These are phyloP conservation scores for Cheirogaleus major DNA, from an alignment of 2,797 vertebrate species.

Conservation along the genomic window DNA sequence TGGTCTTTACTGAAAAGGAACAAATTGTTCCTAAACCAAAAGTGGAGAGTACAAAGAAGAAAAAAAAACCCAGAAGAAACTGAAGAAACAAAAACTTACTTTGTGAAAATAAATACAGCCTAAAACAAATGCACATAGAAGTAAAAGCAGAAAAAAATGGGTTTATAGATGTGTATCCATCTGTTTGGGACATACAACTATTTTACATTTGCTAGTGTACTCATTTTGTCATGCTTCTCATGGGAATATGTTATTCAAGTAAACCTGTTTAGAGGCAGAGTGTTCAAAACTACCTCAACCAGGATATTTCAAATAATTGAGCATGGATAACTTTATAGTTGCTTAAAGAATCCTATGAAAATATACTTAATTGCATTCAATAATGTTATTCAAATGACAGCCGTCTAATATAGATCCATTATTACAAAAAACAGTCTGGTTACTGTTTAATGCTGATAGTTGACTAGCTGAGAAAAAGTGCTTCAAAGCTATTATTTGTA, in stretches of 20 bases:
- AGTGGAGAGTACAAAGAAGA: constrained; percentile 93
- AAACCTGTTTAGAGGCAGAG: constrained; percentile 41
- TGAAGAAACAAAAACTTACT: neutral
- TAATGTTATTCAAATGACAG: neutral
- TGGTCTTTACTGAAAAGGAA: constrained; percentile 94
- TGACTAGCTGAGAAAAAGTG: neutral
- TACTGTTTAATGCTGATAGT: neutral
- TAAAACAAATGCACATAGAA: constrained; percentile 34
- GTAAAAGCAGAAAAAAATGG: constrained; percentile 7
- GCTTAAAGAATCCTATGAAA: neutral
- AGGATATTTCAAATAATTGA: constrained; percentile 26
- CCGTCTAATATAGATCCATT: neutral
- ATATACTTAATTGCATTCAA: neutral
- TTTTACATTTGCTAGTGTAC: neutral
- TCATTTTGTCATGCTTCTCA: neutral
- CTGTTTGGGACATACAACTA: constrained; percentile 24
- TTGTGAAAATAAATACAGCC: neutral
- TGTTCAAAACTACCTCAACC: constrained; percentile 39
- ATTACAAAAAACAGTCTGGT: neutral
- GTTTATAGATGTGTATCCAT: constrained; percentile 21
- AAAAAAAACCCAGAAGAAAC: constrained; percentile 84
- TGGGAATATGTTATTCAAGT: constrained; percentile 53
- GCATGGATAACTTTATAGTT: constrained; percentile 3
- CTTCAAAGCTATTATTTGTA: neutral
- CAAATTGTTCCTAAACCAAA: constrained; percentile 92